Conservation (phyloP, 2,797 vertebrate species). For the Paramormyrops hopkinsi region DNA sequence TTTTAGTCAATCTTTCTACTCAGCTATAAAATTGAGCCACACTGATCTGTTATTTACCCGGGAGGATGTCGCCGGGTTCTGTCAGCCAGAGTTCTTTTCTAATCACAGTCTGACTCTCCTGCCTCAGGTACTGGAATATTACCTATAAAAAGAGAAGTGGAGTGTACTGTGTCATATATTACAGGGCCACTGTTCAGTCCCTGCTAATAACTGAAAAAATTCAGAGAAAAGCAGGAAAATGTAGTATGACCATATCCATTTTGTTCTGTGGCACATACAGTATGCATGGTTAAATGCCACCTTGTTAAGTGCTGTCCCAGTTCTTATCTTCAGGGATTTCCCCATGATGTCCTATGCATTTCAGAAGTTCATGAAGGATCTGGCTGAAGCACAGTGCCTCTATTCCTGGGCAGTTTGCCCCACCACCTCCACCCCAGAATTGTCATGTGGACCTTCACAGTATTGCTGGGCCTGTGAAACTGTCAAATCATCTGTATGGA, state of each 20-base stretch:
- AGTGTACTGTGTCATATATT: not conserved
- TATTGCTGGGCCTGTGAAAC: not conserved
- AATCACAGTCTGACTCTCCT: not conserved
- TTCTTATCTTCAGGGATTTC: not conserved
- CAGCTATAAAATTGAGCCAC: not conserved
- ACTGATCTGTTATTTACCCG: not conserved
- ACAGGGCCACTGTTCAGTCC: not conserved
- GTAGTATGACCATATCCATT: not conserved
- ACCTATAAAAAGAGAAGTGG: not conserved
- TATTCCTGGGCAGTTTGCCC: not conserved
- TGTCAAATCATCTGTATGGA: not conserved
- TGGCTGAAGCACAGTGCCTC: not conserved
- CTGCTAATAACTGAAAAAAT: not conserved
- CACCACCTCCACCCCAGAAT: not conserved
- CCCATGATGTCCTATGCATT: not conserved
- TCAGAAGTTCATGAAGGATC: not conserved
- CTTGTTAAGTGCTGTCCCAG: not conserved
- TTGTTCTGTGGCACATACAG: not conserved
- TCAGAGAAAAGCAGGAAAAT: not conserved
- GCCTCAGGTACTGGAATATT: not conserved
- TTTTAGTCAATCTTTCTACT: not conserved
- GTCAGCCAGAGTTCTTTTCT: not conserved
- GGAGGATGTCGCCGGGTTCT: not conserved
- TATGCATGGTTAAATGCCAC: not conserved
- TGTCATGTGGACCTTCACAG: not conserved